These are phyloP conservation scores for Mirounga angustirostris DNA, from an alignment of 2,113 vertebrate genomes.

Conservation along the genomic window DNA sequence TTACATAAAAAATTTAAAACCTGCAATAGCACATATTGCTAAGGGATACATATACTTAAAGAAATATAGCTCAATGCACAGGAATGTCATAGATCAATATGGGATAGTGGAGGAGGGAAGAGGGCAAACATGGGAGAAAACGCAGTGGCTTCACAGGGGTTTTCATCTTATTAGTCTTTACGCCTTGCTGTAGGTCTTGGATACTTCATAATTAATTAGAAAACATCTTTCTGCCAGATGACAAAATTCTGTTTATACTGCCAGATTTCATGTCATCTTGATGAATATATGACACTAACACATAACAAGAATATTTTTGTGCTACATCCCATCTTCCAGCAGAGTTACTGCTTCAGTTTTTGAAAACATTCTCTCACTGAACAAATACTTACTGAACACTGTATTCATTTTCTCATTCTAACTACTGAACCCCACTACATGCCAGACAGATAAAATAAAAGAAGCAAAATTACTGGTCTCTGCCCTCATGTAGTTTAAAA, in stretches of 20 bases:
- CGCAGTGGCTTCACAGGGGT: fast-evolving
- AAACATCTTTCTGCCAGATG: background rate
- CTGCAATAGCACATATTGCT: background rate
- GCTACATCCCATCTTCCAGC: background rate
- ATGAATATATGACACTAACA: background rate
- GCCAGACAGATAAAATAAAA: background rate
- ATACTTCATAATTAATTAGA: background rate
- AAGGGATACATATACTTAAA: background rate
- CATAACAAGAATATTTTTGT: background rate
- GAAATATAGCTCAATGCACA: background rate
- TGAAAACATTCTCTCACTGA: background rate
- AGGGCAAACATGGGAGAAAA: background rate
- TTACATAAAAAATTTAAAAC: background rate
- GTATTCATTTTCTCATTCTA: background rate
- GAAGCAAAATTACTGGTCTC: background rate
- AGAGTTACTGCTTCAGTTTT: background rate
- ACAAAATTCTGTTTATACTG: background rate
- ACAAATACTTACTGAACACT: background rate
- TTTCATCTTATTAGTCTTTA: background rate
- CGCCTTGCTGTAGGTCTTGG: background rate
- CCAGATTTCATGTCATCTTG: background rate
- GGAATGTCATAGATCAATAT: background rate
- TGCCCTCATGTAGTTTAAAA: background rate
- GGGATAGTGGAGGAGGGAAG: background rate
- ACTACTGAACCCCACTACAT: background rate